Conservation (phyloP, 2,113 vertebrate genomes). For the Acrocephalus arundinaceus region DNA sequence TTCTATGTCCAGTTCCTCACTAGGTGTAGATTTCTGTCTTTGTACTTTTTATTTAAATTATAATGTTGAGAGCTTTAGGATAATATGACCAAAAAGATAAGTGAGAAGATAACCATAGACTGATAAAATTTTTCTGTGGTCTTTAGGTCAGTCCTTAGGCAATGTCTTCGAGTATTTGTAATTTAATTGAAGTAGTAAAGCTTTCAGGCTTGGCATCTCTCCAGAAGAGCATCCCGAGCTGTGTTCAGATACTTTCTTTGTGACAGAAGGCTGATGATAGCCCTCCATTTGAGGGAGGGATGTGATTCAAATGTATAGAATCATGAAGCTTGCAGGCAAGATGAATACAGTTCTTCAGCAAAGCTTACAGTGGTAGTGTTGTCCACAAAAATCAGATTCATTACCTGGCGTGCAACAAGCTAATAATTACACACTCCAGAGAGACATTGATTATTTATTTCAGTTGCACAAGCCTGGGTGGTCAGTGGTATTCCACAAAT, state of each 20-base stretch:
- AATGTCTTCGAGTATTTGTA: background rate
- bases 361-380: background rate
- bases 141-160: background rate
- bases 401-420: background rate
- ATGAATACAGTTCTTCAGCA: background rate
- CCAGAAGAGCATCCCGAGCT: background rate
- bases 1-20: background rate
- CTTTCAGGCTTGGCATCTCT: background rate
- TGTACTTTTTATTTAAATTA: background rate
- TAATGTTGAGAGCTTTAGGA: background rate
- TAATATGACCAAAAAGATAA: background rate
- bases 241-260: background rate
- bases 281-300: background rate
- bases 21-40: background rate
- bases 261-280: background rate
- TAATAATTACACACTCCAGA: background rate
- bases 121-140: background rate
- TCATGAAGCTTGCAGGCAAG: background rate
- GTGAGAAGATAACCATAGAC: background rate
- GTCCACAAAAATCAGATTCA: background rate
- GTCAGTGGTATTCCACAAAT: background rate
- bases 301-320: background rate
- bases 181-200: background rate
- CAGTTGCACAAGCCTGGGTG: background rate
- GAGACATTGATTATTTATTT: background rate